Conservation (phyloP, 2,797 vertebrate genomes). For the Pterois miles region DNA sequence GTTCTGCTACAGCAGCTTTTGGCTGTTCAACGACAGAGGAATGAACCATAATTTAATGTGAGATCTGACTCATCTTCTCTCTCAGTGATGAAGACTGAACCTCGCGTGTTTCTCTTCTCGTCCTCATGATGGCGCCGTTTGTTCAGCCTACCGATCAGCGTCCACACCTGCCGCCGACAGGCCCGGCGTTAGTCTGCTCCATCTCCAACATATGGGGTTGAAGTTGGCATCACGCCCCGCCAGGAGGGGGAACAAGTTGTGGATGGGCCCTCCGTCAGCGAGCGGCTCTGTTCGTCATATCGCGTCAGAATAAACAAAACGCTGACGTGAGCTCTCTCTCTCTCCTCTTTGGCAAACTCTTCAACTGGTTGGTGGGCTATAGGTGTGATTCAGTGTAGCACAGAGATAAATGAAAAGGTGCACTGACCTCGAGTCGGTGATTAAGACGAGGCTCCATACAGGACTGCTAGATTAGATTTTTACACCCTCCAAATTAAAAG, state of each 20-base stretch:
- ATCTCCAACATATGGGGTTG: slow-evolving; percentile 35
- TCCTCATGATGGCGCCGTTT: slow-evolving; percentile 81
- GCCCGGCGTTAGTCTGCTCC: slow-evolving; percentile 34
- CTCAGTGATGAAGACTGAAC: not conserved
- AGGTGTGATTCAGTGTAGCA: slow-evolving; percentile 51
- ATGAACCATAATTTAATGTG: not conserved
- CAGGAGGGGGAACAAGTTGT: slow-evolving; percentile 24
- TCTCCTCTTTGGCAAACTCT: slow-evolving; percentile 34
- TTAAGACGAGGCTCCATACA: not conserved
- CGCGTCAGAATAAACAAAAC: slow-evolving; percentile 78
- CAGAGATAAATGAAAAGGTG: slow-evolving; percentile 2
- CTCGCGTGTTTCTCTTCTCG: not conserved
- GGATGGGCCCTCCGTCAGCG: slow-evolving; percentile 3
- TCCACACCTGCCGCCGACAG: not conserved
- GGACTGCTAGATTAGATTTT: not conserved
- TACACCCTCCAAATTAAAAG: slow-evolving; percentile 24
- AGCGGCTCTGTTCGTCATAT: slow-evolving; percentile 67
- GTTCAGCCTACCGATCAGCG: slow-evolving; percentile 30
- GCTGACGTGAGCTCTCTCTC: slow-evolving; percentile 61
- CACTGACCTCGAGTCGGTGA: slow-evolving; percentile 19
- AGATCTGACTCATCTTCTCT: not conserved
- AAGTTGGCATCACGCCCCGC: slow-evolving; percentile 56
- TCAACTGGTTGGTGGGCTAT: slow-evolving; percentile 36
- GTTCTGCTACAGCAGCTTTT: not conserved
- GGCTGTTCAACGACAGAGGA: too few relatives aligned